Percentiles rank a stretch among this genome's conserved stretches.
phyloP scores from a whole-genome alignment of 2,888 invertebrate genomes.

The Artemia sinica region DNA sequence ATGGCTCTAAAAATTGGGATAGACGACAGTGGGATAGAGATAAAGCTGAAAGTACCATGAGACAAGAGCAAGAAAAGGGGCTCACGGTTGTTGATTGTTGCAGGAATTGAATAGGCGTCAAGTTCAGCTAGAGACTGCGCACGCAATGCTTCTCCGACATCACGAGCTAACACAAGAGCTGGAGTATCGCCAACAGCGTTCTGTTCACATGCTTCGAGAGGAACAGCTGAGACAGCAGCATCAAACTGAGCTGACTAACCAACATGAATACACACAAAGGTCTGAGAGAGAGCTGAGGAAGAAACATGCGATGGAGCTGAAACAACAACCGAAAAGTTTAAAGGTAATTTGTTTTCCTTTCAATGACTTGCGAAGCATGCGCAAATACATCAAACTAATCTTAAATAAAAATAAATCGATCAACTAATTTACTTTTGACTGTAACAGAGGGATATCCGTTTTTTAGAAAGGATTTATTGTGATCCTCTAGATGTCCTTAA shows the following conservation, averaged over 20 bases:
- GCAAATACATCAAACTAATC: neutral
- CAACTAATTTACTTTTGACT: no score
- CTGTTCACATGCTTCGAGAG: conserved; percentile 75
- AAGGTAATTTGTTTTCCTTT: conserved; percentile 43
- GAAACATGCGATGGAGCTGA: conserved; percentile 87
- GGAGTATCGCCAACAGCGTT: conserved; percentile 85
- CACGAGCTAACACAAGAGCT: conserved; percentile 92
- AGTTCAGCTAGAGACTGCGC: conserved; percentile 85
- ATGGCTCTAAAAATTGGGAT: no score
- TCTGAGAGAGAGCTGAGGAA: conserved; percentile 84
- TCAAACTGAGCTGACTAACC: conserved; percentile 81
- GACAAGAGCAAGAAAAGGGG: no score
- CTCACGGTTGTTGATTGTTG: conserved; percentile 23
- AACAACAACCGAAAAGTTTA: conserved; percentile 95
- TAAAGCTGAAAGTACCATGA: no score
- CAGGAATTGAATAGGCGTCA: conserved; percentile 88
- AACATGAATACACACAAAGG: conserved; percentile 86
- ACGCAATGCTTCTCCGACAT: conserved; percentile 78
- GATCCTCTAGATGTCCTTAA: conserved; percentile 6
- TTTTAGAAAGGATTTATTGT: neutral
- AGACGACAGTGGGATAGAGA: no score
- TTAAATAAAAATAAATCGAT: neutral
- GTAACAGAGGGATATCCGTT: neutral
- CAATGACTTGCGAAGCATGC: neutral
- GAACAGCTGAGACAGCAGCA: conserved; percentile 75